A percentile compares a stretch with the other conserved stretches of the same genome.
These are phyloP conservation scores for Capromys pilorides DNA, from an alignment of 2,797 vertebrate species.

Conservation along the genomic window DNA sequence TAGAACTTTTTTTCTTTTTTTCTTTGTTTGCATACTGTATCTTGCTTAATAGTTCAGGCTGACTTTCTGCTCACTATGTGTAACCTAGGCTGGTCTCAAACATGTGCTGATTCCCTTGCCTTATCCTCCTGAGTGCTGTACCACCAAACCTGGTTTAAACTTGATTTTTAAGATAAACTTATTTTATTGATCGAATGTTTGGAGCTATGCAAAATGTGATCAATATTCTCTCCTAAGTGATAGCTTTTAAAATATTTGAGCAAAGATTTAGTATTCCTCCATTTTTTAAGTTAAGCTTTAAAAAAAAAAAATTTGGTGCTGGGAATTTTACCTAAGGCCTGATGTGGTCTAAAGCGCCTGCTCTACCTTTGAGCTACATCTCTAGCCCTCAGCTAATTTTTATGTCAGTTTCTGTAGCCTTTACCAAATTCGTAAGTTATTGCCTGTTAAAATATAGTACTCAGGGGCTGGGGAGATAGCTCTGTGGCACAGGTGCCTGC, in stretches of 20 bases:
- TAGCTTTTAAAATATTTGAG: constrained; percentile 31
- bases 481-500: too few species aligned
- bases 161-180: constrained; percentile 7
- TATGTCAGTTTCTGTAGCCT: not conserved
- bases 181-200: constrained; percentile 14
- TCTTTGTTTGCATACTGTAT: not conserved
- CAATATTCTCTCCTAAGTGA: constrained; percentile 37
- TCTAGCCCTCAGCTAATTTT: not conserved
- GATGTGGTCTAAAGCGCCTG: not conserved
- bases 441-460: constrained; percentile 28
- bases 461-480: too few species aligned
- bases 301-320: not conserved
- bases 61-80: not conserved
- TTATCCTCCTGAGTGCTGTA: not conserved
- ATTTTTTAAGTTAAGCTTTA: constrained; percentile 42
- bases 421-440: constrained; percentile 29
- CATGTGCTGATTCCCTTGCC: not conserved
- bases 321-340: not conserved
- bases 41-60: not conserved
- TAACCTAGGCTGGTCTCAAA: not conserved
- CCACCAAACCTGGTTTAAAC: not conserved
- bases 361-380: not conserved
- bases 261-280: not conserved
- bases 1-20: not conserved
- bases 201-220: not conserved